Evolutionary conservation across 2,888 invertebrate genomes (phyloP).

Genomic region (Acleris laterana): DNA sequence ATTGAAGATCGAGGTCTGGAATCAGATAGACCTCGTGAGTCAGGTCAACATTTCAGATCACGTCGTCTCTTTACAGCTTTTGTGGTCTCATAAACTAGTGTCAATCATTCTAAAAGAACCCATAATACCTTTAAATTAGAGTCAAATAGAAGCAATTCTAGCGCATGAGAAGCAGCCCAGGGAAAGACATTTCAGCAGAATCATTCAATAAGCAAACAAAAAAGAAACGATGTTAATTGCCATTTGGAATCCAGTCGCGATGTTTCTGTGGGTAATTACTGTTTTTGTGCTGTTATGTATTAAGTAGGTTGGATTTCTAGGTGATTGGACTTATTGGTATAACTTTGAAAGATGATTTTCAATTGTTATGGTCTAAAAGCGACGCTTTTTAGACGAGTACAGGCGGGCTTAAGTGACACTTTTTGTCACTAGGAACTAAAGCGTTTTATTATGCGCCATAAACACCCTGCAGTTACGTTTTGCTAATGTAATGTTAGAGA

Average conservation of each 20-base stretch:
- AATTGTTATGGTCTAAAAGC: background rate
- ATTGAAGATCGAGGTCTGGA: too few species aligned
- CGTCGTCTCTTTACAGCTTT: background rate
- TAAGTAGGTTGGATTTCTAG: slow-evolving; percentile 19
- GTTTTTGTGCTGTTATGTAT: slow-evolving; percentile 23
- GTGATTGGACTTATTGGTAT: slow-evolving; percentile 22
- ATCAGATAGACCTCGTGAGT: too few species aligned
- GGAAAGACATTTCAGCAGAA: slow-evolving; percentile 42
- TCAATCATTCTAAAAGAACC: background rate
- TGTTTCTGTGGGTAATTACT: slow-evolving; percentile 24
- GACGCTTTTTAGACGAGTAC: background rate
- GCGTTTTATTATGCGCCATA: too few species aligned
- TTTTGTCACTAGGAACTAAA: too few species aligned
- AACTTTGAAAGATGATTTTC: background rate
- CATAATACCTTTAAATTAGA: background rate
- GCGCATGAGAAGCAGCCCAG: slow-evolving; percentile 52
- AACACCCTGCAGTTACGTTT: too few species aligned
- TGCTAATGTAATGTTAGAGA: too few species aligned
- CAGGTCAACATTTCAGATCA: background rate
- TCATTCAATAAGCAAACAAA: slow-evolving; percentile 23
- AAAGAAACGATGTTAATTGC: slow-evolving; percentile 31
- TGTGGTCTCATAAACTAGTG: background rate
- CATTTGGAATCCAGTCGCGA: slow-evolving; percentile 27
- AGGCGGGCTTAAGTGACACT: too few species aligned
- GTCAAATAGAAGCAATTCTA: slow-evolving; percentile 16